These are phyloP conservation scores for Drosophila macrospina DNA, from an alignment of 2,888 invertebrate species.

Conservation along the genomic window DNA sequence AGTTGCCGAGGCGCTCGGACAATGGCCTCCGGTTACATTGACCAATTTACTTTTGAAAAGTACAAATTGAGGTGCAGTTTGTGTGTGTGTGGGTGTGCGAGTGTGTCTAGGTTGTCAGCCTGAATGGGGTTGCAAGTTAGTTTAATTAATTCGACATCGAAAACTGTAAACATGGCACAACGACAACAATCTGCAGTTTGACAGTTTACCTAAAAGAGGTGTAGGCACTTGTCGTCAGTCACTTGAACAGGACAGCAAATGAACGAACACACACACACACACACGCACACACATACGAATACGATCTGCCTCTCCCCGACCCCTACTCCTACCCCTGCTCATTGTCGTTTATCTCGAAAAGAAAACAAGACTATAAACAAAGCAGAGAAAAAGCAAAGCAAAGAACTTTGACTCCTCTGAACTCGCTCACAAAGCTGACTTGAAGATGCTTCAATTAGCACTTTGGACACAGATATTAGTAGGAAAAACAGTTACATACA, in stretches of 20 bases:
- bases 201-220: conserved; percentile 82
- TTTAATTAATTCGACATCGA: conserved; percentile 80
- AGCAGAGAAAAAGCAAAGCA: conserved; percentile 44
- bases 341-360: background rate
- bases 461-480: conserved; percentile 79
- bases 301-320: no score
- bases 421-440: conserved; percentile 24
- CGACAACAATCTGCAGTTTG: conserved; percentile 59
- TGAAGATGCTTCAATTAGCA: conserved; percentile 74
- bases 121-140: conserved; percentile 63
- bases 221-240: conserved; percentile 80
- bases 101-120: conserved; percentile 13
- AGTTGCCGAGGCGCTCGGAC: conserved; percentile 31
- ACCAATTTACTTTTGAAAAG: conserved; percentile 69
- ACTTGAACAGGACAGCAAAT: conserved; percentile 24
- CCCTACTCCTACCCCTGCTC: background rate
- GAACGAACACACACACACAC: background rate
- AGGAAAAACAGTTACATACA: conserved; percentile 65
- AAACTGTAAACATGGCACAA: conserved; percentile 67
- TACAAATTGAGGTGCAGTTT: conserved; percentile 60
- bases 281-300: no score
- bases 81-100: conserved; percentile 6
- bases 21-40: conserved; percentile 75
- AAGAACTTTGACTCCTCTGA: conserved; percentile 68
- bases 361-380: conserved; percentile 51